These are phyloP conservation scores for Myotis yumanensis DNA, from an alignment of 2,113 vertebrate genomes.

Conservation along the genomic window DNA sequence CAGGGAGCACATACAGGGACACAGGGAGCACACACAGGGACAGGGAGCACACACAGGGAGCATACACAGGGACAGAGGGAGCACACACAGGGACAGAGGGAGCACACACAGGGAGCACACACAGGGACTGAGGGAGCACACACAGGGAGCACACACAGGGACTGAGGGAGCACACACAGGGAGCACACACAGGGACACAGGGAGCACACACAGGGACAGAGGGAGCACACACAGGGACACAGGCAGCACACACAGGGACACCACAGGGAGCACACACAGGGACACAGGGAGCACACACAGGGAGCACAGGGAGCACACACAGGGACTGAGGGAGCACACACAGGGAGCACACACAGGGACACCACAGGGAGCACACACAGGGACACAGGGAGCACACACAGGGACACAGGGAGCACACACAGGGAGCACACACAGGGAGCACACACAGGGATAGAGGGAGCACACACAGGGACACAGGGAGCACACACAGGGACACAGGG, in stretches of 20 bases:
- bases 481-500: too few species aligned
- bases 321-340: rapidly evolving
- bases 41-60: too few species aligned
- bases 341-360: rapidly evolving
- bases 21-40: too few species aligned
- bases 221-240: rapidly evolving
- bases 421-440: not conserved
- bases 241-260: too few species aligned
- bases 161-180: rapidly evolving
- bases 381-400: not conserved
- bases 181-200: too few species aligned
- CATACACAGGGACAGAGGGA: too few species aligned
- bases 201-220: too few species aligned
- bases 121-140: rapidly evolving
- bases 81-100: rapidly evolving
- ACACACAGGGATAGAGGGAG: not conserved
- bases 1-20: too few species aligned
- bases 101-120: not conserved
- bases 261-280: too few species aligned
- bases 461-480: not conserved
- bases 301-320: not conserved
- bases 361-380: too few species aligned
- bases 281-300: not conserved
- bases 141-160: too few species aligned
- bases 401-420: not conserved